Conservation (phyloP, 2,113 vertebrate species). For the Acrocephalus arundinaceus region DNA sequence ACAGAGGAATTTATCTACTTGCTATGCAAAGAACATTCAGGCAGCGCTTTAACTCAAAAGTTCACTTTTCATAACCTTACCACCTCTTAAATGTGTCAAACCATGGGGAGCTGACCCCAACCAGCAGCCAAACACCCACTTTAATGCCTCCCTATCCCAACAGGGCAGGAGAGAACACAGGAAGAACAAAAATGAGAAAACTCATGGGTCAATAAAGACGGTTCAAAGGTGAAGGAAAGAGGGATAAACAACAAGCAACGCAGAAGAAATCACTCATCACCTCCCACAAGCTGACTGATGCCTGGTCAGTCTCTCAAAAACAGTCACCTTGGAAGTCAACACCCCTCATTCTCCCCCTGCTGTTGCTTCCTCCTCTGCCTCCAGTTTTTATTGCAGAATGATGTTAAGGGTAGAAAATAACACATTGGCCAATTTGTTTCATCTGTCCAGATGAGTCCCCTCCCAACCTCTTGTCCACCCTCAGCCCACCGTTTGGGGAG, state of each 20-base stretch:
- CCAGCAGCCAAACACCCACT: neutral
- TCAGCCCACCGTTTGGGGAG: no score
- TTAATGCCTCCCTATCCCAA: neutral
- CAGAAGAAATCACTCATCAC: neutral
- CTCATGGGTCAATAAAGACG: neutral
- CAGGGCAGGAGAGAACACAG: neutral
- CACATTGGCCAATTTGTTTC: neutral
- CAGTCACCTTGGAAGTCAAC: neutral
- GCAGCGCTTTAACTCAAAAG: neutral
- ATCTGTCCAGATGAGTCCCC: neutral
- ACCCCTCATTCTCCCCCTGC: accelerated
- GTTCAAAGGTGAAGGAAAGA: neutral
- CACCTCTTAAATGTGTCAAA: neutral
- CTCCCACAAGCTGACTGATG: neutral
- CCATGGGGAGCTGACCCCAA: neutral
- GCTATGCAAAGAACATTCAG: neutral
- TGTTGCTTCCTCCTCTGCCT: neutral
- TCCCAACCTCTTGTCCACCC: neutral
- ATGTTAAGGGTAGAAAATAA: neutral
- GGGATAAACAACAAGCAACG: neutral
- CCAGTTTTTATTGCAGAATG: neutral
- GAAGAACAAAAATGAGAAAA: neutral
- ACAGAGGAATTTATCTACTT: neutral
- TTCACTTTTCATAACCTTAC: neutral
- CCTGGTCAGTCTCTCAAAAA: neutral